A percentile compares a stretch with the other conserved stretches of the same genome.
Conservation (phyloP, 2,113 vertebrate genomes). For the Colinus virginianus region DNA sequence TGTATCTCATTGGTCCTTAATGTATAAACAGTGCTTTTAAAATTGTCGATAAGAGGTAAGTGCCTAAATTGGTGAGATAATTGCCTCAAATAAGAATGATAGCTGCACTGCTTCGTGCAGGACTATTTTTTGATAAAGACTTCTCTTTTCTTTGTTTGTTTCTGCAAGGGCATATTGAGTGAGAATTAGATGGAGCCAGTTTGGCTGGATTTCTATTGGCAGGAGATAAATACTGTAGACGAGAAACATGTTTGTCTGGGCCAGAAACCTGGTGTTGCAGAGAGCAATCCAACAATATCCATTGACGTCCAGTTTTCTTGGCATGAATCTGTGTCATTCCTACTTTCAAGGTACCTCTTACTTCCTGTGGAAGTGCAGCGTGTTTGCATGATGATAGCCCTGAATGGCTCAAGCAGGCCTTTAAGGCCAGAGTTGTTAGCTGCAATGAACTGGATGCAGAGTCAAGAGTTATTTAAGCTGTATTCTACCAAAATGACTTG, state of each 20-base stretch:
- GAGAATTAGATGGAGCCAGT: conserved; percentile 58
- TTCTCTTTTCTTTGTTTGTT: conserved; percentile 36
- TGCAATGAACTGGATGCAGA: background rate
- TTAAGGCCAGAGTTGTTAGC: conserved; percentile 24
- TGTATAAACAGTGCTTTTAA: background rate
- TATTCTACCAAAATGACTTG: background rate
- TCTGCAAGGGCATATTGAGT: conserved; percentile 57
- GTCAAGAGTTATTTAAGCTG: conserved; percentile 23
- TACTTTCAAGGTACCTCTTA: conserved; percentile 27
- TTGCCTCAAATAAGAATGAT: background rate
- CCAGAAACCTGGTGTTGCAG: conserved; percentile 34
- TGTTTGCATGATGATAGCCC: background rate
- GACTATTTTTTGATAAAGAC: conserved; percentile 31
- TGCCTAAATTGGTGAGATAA: conserved; percentile 11
- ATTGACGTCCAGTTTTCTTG: conserved; percentile 32
- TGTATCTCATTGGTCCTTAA: background rate
- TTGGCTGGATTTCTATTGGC: conserved; percentile 62
- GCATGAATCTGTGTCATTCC: background rate
- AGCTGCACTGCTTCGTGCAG: background rate
- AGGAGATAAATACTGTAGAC: conserved; percentile 43
- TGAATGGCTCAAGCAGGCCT: background rate
- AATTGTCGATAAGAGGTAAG: background rate
- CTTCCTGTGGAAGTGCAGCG: conserved; percentile 1
- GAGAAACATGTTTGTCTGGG: conserved; percentile 43
- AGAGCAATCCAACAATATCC: background rate